Evolutionary conservation across 53 echinoderm and acorn worm genomes (phyloP), one percentile per base, ranked within the genome.

Genomic region (Apostichopus leukothele): DNA sequence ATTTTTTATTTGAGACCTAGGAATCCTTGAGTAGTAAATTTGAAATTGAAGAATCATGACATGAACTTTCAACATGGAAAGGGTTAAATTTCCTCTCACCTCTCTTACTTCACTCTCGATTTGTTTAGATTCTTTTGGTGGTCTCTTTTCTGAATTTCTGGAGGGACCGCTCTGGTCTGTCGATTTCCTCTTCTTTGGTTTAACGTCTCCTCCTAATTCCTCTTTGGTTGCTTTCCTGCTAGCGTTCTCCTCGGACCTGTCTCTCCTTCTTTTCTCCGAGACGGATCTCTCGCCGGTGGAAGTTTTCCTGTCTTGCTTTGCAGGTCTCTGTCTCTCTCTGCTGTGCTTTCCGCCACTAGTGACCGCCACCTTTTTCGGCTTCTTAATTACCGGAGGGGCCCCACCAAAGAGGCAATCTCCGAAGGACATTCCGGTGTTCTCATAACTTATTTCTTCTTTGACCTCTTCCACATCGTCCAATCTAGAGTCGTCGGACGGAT

Each of bases 401-500:
- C 75, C 84, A 23, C 89, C 83, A 53, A 85, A 52, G 14, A 96
- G 88, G 71, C 94, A 95, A 54, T 89, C 96, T 14, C 79, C 93
- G 91, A 96, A 96, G 6, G 96, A 96, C 92, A 96, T 92, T 4
- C 96, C 96, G 5, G 96, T 92, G 75, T 90, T 93, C 0, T 76
- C 74, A 80, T 84, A 95, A 52, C 74, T 89, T 55, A 54, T 53
- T 25, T 89, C 53, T 22, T 76, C 92, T 71, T 10, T 57, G 10
- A 5, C 71, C 18, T 19, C 18, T 1, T 4, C 11, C 12, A 63
- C 63, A 71, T 71, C 71, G 20, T n/a, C 18, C 20, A 18, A 71
- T 16, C 71, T 71, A 71, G 71, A 71, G 18, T 19, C 18, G 18
- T 71, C 71, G 6, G 18, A n/a, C 6, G 71, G 71, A n/a, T 71